Evolutionary conservation across 1,140 invertebrate genomes (phyloP).

Genomic region (Apis laboriosa): DNA sequence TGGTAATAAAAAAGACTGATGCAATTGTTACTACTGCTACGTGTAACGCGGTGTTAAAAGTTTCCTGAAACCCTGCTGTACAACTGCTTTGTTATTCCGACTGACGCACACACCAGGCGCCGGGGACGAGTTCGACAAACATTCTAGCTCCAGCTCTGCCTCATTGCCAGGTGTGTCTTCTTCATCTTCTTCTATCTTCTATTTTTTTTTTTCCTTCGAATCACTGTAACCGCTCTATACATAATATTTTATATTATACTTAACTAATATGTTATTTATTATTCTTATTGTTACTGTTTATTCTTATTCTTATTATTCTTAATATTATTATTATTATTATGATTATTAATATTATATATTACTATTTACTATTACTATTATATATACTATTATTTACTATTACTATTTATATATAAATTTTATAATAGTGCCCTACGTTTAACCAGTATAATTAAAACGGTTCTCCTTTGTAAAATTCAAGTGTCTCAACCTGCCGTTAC

Average conservation of each 20-base stretch:
- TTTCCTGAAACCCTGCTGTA: constrained; percentile 73
- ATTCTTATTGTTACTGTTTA: background rate
- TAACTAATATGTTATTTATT: background rate
- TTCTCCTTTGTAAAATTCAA: constrained; percentile 69
- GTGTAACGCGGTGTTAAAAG: constrained; percentile 37
- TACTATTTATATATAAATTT: constrained; percentile 28
- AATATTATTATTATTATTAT: background rate
- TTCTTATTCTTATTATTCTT: background rate
- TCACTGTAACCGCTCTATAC: constrained; percentile 55
- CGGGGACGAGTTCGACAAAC: constrained; percentile 86
- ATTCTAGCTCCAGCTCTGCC: constrained; percentile 85
- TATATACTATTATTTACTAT: background rate
- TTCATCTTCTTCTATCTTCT: constrained; percentile 70
- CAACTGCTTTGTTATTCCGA: constrained; percentile 80
- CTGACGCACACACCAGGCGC: constrained; percentile 79
- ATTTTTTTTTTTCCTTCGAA: constrained; percentile 58
- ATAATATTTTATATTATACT: background rate
- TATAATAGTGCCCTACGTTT: constrained; percentile 53
- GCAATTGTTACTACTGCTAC: background rate
- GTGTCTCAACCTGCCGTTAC: constrained; percentile 78
- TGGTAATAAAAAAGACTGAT: too few relatives aligned
- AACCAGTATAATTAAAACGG: constrained; percentile 59
- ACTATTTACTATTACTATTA: background rate
- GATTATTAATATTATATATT: background rate
- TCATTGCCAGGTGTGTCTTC: constrained; percentile 85